Percentiles rank a stretch among this genome's conserved stretches.
Evolutionary conservation across 1,140 invertebrate genomes (phyloP).

Genomic region (Tenebrio molitor): DNA sequence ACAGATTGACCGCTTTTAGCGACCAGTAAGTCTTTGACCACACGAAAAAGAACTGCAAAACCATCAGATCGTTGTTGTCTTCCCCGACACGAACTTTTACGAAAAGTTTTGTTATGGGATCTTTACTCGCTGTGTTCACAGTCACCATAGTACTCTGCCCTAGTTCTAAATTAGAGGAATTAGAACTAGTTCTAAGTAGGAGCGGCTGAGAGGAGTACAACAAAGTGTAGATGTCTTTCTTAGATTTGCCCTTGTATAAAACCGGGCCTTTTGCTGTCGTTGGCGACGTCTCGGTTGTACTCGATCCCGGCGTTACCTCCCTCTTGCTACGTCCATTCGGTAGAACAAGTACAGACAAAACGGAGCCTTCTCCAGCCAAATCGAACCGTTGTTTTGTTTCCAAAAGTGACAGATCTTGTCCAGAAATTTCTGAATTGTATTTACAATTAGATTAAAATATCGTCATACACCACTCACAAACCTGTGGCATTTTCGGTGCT

Average conservation of each 20-base stretch:
- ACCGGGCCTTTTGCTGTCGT: conserved; percentile 49
- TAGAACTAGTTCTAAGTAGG: conserved; percentile 53
- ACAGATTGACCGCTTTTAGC: conserved; percentile 56
- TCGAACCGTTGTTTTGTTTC: conserved; percentile 46
- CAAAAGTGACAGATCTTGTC: conserved; percentile 49
- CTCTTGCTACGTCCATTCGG: conserved; percentile 32
- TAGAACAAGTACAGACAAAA: conserved; percentile 54
- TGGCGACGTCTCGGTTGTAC: conserved; percentile 6
- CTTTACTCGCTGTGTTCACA: conserved; percentile 42
- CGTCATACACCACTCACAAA: conserved; percentile 42
- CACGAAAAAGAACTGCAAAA: conserved; percentile 60
- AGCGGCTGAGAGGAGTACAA: conserved; percentile 48
- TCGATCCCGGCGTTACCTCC: not conserved
- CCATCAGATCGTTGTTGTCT: conserved; percentile 56
- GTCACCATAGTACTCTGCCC: conserved; percentile 53
- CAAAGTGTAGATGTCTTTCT: conserved; percentile 38
- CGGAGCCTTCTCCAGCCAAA: conserved; percentile 25
- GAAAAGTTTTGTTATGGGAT: conserved; percentile 50
- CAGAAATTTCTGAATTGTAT: conserved; percentile 47
- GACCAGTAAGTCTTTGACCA: conserved; percentile 62
- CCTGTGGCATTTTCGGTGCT: conserved; percentile 53
- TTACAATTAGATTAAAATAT: conserved; percentile 32
- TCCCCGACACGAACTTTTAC: conserved; percentile 52
- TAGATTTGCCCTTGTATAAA: conserved; percentile 54
- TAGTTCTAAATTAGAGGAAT: conserved; percentile 49